Evolutionary conservation across 2,113 vertebrate species (phyloP).

Genomic region (Spea multiplicata): DNA sequence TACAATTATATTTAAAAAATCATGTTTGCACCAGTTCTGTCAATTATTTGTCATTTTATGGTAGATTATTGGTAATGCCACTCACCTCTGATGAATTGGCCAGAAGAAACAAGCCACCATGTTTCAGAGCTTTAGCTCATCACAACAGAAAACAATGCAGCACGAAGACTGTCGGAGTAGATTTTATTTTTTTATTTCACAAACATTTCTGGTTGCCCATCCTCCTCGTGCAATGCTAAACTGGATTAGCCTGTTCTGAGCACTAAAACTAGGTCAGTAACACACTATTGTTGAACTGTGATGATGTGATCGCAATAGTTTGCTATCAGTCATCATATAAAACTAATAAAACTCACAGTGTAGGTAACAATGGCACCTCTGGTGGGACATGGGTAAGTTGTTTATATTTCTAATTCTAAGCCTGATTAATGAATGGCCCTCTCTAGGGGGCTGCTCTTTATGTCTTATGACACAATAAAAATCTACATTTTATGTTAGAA

Average conservation of each 20-base stretch:
- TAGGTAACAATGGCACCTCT: too few relatives aligned
- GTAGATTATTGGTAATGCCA: slow-evolving; percentile 36
- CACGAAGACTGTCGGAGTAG: slow-evolving; percentile 58
- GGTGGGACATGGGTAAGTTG: too few relatives aligned
- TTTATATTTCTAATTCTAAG: too few relatives aligned
- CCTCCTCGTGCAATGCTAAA: slow-evolving; percentile 62
- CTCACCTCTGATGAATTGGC: slow-evolving; percentile 45
- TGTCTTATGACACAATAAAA: too few relatives aligned
- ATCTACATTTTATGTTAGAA: too few relatives aligned
- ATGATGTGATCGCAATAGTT: slow-evolving; percentile 50
- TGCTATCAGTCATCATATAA: slow-evolving; percentile 33
- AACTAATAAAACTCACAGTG: too few relatives aligned
- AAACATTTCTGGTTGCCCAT: slow-evolving; percentile 55
- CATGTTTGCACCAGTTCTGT: too few relatives aligned
- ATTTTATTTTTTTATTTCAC: slow-evolving; percentile 53
- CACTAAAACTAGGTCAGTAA: slow-evolving; percentile 70
- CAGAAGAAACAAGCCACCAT: slow-evolving; percentile 33
- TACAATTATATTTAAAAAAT: too few relatives aligned
- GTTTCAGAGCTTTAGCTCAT: slow-evolving; percentile 27
- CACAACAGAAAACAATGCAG: slow-evolving; percentile 53
- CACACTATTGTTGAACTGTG: slow-evolving; percentile 51
- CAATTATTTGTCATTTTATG: too few relatives aligned
- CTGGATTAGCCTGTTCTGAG: slow-evolving; percentile 69
- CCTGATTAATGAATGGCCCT: too few relatives aligned
- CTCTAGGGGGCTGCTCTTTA: too few relatives aligned